Evolutionary conservation across 2,113 vertebrate genomes (phyloP), one percentile per base, ranked within the genome.

Genomic region (Nothobranchius kuhntae): DNA sequence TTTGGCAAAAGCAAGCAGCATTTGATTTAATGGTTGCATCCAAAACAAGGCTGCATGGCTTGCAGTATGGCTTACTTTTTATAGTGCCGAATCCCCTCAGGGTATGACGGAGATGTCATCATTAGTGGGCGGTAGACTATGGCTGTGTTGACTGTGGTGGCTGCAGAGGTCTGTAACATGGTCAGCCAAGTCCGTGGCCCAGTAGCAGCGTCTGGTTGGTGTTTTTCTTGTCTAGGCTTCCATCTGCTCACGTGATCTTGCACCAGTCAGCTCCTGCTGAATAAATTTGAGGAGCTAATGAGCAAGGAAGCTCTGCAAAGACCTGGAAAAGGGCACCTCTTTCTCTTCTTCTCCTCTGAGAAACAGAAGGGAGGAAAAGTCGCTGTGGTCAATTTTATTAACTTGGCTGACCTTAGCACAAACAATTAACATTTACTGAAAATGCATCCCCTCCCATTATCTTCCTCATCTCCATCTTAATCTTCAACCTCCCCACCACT

Each of bases 371-470:
- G 75, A 71, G 90, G 86, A 79, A 83, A 91, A 89, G 82, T 82
- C 65, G 75, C 67, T 71, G 68, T 80, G 83, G 86, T 91, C 90
- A 90, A 83, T 83, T 93, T 91, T 87, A 90, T 93, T 93, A 90
- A 91, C 90, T 93, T 89, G 82, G 80, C 84, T 95, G 93, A 95
- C 93, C 91, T 95, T 95, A 92, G 92, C 78, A 78, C 88, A 78
- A 90, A 91, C 91, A 94, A 91, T 95, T 95, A 95, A 94, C 93
- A 94, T 95, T 95, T 94, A 92, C 92, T 91, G 83, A 88, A 93
- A 93, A 93, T 75, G 87, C 90, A 89, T 82, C 85, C 90, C 65
- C 80, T 78, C 69, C 68, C 67, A 85, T 85, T 71, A 72, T 73
- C 61, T 64, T 46, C 54, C 76, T 77, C 75, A 74, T 84, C 71